These are phyloP conservation scores for Elysia crispata DNA, from an alignment of 2,888 invertebrate genomes.

Conservation along the genomic window DNA sequence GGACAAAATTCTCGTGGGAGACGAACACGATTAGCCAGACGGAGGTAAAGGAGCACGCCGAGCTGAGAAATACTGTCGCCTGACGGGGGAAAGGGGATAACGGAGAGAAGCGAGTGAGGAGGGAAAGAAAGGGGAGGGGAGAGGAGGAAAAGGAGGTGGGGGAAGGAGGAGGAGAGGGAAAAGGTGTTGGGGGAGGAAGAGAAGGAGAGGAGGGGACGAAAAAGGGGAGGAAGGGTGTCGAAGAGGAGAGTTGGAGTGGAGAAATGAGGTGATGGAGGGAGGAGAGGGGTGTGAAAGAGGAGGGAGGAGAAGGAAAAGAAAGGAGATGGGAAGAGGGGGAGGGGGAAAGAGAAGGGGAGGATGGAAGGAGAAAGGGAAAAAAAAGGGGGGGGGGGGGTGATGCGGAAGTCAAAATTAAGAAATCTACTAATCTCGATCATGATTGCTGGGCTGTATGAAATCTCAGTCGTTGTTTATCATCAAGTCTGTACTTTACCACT, in stretches of 20 bases:
- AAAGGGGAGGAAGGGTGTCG: neutral
- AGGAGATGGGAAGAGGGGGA: neutral
- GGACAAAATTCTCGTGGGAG: conserved; percentile 51
- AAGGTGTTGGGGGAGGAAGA: conserved; percentile 51
- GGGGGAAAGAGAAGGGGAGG: neutral
- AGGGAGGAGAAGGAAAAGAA: neutral
- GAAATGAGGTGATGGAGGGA: no score
- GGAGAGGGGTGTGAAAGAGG: no score
- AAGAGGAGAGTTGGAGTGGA: no score
- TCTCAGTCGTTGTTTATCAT: no score
- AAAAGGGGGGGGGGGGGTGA: no score
- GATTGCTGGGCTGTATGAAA: no score
- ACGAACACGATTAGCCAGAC: conserved; percentile 54
- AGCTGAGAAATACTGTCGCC: conserved; percentile 50
- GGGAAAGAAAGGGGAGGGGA: no score
- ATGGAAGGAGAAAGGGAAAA: neutral
- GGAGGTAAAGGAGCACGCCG: conserved; percentile 51
- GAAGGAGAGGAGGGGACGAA: conserved; percentile 34
- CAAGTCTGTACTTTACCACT: no score
- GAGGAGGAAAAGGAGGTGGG: no score
- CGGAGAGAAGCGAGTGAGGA: neutral
- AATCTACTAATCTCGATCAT: no score
- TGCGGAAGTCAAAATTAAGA: no score
- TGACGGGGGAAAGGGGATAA: conserved; percentile 31
- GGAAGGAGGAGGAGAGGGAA: no score